A percentile compares a stretch with the other conserved stretches of the same genome.
Evolutionary conservation across 2,113 vertebrate genomes (phyloP).

Genomic region (Cyprinodon variegatus): DNA sequence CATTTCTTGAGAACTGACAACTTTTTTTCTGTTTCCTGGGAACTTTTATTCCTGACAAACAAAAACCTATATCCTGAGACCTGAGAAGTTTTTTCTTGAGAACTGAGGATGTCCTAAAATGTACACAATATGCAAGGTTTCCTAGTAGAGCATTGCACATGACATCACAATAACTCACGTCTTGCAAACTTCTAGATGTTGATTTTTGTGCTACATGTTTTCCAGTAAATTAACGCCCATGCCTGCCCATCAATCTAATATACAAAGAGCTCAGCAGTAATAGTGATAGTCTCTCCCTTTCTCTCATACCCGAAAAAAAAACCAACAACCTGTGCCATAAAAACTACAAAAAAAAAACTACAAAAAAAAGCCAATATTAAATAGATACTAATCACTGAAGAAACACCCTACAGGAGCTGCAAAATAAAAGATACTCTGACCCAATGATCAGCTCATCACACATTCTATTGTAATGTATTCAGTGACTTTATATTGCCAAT

Average conservation of each 20-base stretch:
- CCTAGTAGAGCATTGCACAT: neutral
- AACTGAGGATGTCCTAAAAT: too few relatives aligned
- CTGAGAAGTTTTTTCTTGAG: too few relatives aligned
- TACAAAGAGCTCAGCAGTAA: neutral
- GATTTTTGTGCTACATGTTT: neutral
- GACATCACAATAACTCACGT: neutral
- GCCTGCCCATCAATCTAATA: neutral
- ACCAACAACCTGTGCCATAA: too few relatives aligned
- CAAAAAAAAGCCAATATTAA: too few relatives aligned
- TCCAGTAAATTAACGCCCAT: neutral
- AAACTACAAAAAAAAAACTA: too few relatives aligned
- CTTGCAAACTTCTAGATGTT: neutral
- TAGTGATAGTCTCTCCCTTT: too few relatives aligned
- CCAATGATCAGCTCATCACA: neutral
- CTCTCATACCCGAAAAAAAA: too few relatives aligned
- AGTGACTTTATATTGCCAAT: too few relatives aligned
- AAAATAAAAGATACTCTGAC: neutral
- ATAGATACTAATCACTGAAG: neutral
- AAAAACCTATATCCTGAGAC: too few relatives aligned
- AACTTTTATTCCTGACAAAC: too few relatives aligned
- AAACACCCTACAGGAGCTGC: neutral
- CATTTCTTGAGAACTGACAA: too few relatives aligned
- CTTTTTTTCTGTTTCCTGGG: too few relatives aligned
- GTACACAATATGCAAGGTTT: neutral
- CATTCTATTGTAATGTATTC: neutral